Percentiles rank a stretch among this genome's conserved stretches.
Evolutionary conservation across 2,888 invertebrate genomes (phyloP).

Genomic region (Acanthoscelides obtectus): DNA sequence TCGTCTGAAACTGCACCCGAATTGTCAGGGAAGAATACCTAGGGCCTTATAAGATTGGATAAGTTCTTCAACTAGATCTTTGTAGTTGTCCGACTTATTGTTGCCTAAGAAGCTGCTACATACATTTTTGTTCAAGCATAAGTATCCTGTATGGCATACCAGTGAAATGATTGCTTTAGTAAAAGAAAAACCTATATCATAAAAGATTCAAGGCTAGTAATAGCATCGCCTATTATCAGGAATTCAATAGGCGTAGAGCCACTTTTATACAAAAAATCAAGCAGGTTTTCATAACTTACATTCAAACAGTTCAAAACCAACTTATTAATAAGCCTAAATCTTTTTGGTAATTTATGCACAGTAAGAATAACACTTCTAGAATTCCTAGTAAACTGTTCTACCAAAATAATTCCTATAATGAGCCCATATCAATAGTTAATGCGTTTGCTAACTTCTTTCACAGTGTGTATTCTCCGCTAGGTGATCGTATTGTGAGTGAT

Average conservation of each 20-base stretch:
- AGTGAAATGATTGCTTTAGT: neutral
- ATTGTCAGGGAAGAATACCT: too few relatives aligned
- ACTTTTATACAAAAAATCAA: neutral
- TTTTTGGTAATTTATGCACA: neutral
- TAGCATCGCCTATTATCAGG: neutral
- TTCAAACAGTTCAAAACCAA: conserved; percentile 1
- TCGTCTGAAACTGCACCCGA: too few relatives aligned
- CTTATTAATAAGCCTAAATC: conserved; percentile 3
- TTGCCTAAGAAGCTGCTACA: too few relatives aligned
- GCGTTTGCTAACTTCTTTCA: conserved; percentile 1
- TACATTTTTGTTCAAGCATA: conserved; percentile 2
- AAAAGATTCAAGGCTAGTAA: neutral
- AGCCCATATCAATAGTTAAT: conserved; percentile 4
- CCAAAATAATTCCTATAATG: neutral
- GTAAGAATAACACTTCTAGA: neutral
- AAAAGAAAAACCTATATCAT: neutral
- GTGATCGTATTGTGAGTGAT: too few relatives aligned
- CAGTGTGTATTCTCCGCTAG: neutral
- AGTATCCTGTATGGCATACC: conserved; percentile 2
- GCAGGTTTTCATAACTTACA: neutral
- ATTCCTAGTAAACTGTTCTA: conserved; percentile 3
- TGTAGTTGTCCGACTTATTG: too few relatives aligned
- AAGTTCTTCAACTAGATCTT: too few relatives aligned
- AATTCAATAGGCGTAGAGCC: neutral
- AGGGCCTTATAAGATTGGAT: too few relatives aligned